Percentiles rank a stretch among this genome's conserved stretches.
phyloP scores from a whole-genome alignment of 2,113 vertebrate genomes.

The Tyto alba region DNA sequence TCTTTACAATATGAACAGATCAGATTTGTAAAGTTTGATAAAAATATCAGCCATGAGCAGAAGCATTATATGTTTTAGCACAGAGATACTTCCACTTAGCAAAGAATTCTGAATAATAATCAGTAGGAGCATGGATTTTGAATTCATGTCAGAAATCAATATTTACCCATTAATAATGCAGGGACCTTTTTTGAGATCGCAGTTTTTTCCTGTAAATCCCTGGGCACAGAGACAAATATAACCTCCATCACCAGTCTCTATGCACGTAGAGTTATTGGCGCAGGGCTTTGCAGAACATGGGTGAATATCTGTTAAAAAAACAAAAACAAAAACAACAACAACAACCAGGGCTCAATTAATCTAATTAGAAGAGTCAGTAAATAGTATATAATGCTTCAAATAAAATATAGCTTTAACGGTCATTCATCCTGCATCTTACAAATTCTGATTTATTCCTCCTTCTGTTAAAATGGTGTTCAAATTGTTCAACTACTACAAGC shows the following conservation, averaged over 20 bases:
- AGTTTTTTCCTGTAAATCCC: slow-evolving; percentile 80
- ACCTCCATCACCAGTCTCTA: slow-evolving; percentile 79
- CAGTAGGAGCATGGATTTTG: not conserved
- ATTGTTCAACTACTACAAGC: not conserved
- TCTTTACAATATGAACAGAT: not conserved
- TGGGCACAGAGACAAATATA: slow-evolving; percentile 83
- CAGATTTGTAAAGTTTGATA: not conserved
- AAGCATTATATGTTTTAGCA: not conserved
- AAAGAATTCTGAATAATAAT: not conserved
- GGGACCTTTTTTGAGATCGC: slow-evolving; percentile 76
- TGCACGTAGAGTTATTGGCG: slow-evolving; percentile 84
- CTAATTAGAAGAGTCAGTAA: not conserved
- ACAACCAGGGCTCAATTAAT: not conserved
- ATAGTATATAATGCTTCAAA: not conserved
- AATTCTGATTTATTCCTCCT: not conserved
- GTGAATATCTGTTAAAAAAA: slow-evolving; percentile 74
- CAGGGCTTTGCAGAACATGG: slow-evolving; percentile 84
- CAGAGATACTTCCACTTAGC: not conserved
- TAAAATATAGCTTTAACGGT: not conserved
- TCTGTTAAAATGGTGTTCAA: not conserved
- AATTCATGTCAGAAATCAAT: not conserved
- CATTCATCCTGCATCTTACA: not conserved
- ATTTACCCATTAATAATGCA: slow-evolving; percentile 83
- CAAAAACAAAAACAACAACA: not conserved
- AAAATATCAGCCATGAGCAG: not conserved